These are phyloP conservation scores for Platycheirus rosarum DNA, from an alignment of 2,888 invertebrate species.

Conservation along the genomic window DNA sequence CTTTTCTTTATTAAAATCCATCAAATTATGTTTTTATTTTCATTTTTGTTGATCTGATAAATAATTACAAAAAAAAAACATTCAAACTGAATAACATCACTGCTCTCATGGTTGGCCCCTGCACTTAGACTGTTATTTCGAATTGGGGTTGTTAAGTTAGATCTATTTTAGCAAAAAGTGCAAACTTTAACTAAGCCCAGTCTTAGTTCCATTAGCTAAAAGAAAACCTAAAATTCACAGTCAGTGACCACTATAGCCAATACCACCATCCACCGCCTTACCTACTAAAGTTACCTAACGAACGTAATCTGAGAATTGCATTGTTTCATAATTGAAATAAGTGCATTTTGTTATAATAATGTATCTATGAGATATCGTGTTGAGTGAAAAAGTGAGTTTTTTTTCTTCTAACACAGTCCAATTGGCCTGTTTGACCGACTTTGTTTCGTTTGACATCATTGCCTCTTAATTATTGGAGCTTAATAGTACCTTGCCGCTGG, in stretches of 20 bases:
- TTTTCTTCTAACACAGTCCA: slow-evolving; percentile 56
- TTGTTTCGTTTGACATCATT: slow-evolving; percentile 66
- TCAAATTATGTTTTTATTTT: too few relatives aligned
- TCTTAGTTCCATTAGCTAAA: slow-evolving; percentile 44
- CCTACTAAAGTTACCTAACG: slow-evolving; percentile 59
- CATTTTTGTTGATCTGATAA: too few relatives aligned
- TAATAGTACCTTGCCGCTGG: slow-evolving; percentile 40
- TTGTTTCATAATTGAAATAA: slow-evolving; percentile 74
- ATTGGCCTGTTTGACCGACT: slow-evolving; percentile 70
- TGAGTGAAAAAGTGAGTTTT: neutral
- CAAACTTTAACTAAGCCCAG: slow-evolving; percentile 45
- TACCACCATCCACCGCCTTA: slow-evolving; percentile 6
- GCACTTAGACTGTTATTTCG: neutral
- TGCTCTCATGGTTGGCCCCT: neutral
- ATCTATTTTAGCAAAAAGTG: slow-evolving; percentile 39
- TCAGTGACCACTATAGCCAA: slow-evolving; percentile 62
- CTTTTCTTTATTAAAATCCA: too few relatives aligned
- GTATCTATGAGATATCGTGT: neutral
- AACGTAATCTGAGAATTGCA: slow-evolving; percentile 72
- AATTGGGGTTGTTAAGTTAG: slow-evolving; percentile 1
- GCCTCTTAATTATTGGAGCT: slow-evolving; percentile 71
- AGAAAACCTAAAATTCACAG: slow-evolving; percentile 67
- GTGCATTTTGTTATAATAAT: slow-evolving; percentile 52
- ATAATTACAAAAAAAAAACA: too few relatives aligned
- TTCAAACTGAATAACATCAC: slow-evolving; percentile 14